Conservation (phyloP, 2,888 invertebrate genomes). For the Vanessa cardui region DNA sequence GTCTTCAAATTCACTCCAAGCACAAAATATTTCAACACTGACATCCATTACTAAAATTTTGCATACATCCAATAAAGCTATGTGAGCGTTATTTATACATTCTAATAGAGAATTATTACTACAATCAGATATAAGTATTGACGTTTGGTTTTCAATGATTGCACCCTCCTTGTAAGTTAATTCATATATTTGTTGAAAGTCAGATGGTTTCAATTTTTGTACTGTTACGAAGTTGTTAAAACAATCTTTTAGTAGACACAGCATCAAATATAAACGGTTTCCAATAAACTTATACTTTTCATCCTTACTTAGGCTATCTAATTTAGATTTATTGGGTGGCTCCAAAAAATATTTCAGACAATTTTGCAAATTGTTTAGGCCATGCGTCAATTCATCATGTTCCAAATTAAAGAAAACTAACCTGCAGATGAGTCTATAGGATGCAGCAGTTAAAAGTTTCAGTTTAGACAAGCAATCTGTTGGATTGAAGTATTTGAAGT, state of each 20-base stretch:
- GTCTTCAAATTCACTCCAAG: constrained; percentile 74
- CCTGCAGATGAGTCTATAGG: constrained; percentile 61
- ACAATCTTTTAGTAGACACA: constrained; percentile 44
- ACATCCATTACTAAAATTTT: constrained; percentile 67
- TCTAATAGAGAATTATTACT: constrained; percentile 52
- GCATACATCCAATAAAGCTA: constrained; percentile 58
- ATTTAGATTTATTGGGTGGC: constrained; percentile 61
- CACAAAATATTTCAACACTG: constrained; percentile 72
- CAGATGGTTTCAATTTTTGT: constrained; percentile 49
- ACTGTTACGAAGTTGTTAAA: constrained; percentile 27
- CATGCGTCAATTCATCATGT: constrained; percentile 45
- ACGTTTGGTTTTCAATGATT: constrained; percentile 43
- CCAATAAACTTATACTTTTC: constrained; percentile 64
- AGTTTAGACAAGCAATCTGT: constrained; percentile 57
- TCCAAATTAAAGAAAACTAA: constrained; percentile 58
- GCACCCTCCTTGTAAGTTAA: constrained; percentile 55
- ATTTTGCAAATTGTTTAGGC: constrained; percentile 57
- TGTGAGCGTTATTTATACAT: constrained; percentile 57
- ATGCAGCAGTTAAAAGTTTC: constrained; percentile 53
- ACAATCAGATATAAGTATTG: constrained; percentile 51
- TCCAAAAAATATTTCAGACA: constrained; percentile 60
- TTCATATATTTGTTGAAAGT: constrained; percentile 54
- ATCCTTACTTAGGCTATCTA: constrained; percentile 56
- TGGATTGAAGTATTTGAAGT: constrained; percentile 66
- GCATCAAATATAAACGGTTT: constrained; percentile 53